These are phyloP conservation scores for Pilophorus perplexus DNA, from an alignment of 2,888 invertebrate species.

Conservation along the genomic window DNA sequence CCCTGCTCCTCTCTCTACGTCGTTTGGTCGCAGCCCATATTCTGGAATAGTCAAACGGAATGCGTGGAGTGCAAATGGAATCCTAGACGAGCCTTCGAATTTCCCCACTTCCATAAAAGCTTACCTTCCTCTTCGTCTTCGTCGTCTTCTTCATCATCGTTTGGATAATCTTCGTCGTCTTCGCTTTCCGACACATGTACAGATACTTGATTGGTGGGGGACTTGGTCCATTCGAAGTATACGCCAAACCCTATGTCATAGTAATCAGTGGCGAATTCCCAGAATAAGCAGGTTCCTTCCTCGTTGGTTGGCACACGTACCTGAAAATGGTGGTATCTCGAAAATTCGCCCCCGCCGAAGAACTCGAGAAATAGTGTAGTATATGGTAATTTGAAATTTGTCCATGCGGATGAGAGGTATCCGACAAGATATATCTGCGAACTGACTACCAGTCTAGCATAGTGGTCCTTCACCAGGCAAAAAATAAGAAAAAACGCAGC, in stretches of 20 bases:
- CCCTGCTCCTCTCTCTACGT: slow-evolving; percentile 64
- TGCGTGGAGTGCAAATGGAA: neutral
- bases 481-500: too few species aligned
- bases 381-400: too few species aligned
- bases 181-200: slow-evolving; percentile 95
- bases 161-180: slow-evolving; percentile 78
- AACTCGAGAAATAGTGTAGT: too few species aligned
- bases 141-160: slow-evolving; percentile 60
- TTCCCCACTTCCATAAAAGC: too few species aligned
- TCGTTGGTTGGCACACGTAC: slow-evolving; percentile 93
- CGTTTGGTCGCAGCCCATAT: slow-evolving; percentile 47
- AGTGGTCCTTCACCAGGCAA: too few species aligned
- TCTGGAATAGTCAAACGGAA: slow-evolving; percentile 35
- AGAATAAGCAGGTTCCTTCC: slow-evolving; percentile 89
- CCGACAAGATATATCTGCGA: too few species aligned
- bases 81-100: too few species aligned
- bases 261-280: slow-evolving; percentile 99
- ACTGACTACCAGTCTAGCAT: too few species aligned
- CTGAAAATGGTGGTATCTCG: slow-evolving; percentile 52
- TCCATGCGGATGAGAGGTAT: too few species aligned
- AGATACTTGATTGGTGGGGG: slow-evolving; percentile 75
- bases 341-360: too few species aligned
- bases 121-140: slow-evolving; percentile 60
- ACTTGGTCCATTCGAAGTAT: slow-evolving; percentile 96
- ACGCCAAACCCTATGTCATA: slow-evolving; percentile 98